phyloP scores from a whole-genome alignment of 2,797 vertebrate species.

The Notolepis coatsorum region DNA sequence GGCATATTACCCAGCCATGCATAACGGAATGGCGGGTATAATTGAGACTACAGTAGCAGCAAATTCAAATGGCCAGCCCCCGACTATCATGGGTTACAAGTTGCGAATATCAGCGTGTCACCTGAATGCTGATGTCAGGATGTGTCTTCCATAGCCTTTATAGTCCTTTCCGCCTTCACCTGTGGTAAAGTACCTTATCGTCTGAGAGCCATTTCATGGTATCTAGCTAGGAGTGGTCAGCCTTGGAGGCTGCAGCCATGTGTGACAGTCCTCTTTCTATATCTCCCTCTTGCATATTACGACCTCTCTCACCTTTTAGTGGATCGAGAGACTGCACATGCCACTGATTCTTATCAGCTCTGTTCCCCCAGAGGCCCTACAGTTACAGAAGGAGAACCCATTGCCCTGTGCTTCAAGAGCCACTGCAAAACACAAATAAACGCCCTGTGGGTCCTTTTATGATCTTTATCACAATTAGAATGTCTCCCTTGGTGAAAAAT shows the following conservation, averaged over 20 bases:
- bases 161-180: background rate
- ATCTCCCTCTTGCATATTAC: constrained; percentile 52
- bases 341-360: constrained; percentile 74
- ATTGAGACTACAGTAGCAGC: constrained; percentile 52
- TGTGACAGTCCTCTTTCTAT: constrained; percentile 34
- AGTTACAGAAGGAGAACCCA: constrained; percentile 38
- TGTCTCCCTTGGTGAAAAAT: constrained; percentile 67
- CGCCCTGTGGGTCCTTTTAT: constrained; percentile 61
- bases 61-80: constrained; percentile 30
- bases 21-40: constrained; percentile 12
- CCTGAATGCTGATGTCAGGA: constrained; percentile 48
- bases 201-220: constrained; percentile 7
- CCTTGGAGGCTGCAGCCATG: constrained; percentile 39
- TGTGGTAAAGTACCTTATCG: background rate
- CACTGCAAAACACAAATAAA: constrained; percentile 53
- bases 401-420: constrained; percentile 39
- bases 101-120: constrained; percentile 38
- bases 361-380: constrained; percentile 45
- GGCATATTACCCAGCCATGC: background rate
- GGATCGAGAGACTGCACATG: constrained; percentile 68
- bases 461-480: constrained; percentile 78
- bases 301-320: constrained; percentile 60
- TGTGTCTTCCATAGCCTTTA: constrained; percentile 9
- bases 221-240: constrained; percentile 39
- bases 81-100: constrained; percentile 44